A percentile compares a stretch with the other conserved stretches of the same genome.
phyloP scores from a whole-genome alignment of 1,140 invertebrate genomes.

The Drosophila parvula region DNA sequence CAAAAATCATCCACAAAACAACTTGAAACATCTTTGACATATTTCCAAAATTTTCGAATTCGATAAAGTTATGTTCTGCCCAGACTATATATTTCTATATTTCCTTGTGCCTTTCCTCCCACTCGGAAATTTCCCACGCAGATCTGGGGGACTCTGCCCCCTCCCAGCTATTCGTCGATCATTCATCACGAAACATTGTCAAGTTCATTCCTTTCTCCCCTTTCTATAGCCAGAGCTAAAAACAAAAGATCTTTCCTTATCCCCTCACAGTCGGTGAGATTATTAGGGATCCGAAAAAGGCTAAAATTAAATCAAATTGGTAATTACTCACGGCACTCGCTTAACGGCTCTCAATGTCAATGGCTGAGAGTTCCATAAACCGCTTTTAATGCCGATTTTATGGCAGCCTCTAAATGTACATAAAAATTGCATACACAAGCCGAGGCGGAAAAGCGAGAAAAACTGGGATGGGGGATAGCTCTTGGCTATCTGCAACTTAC shows the following conservation, averaged over 20 bases:
- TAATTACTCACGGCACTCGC: conserved; percentile 51
- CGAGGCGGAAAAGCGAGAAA: neutral
- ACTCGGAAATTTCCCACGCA: conserved; percentile 13
- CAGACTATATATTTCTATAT: neutral
- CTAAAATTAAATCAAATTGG: conserved; percentile 56
- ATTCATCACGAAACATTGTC: conserved; percentile 44
- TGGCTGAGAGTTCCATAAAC: conserved; percentile 35
- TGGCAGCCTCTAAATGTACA: conserved; percentile 3
- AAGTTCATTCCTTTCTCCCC: conserved; percentile 37
- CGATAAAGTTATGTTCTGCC: conserved; percentile 1
- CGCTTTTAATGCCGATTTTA: conserved; percentile 22
- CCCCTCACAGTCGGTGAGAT: neutral
- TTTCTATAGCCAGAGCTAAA: conserved; percentile 9
- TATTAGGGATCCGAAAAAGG: conserved; percentile 32
- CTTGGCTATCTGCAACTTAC: conserved; percentile 14
- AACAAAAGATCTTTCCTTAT: conserved; percentile 45
- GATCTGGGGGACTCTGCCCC: neutral
- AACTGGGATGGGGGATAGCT: conserved; percentile 4
- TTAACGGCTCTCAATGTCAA: conserved; percentile 51
- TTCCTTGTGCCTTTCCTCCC: neutral
- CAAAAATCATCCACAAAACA: neutral
- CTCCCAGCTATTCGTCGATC: conserved; percentile 33
- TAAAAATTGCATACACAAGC: neutral
- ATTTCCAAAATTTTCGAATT: conserved; percentile 4
- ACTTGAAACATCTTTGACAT: conserved; percentile 1